phyloP scores from a whole-genome alignment of 2,797 vertebrate species.

The Eutrigla gurnardus region DNA sequence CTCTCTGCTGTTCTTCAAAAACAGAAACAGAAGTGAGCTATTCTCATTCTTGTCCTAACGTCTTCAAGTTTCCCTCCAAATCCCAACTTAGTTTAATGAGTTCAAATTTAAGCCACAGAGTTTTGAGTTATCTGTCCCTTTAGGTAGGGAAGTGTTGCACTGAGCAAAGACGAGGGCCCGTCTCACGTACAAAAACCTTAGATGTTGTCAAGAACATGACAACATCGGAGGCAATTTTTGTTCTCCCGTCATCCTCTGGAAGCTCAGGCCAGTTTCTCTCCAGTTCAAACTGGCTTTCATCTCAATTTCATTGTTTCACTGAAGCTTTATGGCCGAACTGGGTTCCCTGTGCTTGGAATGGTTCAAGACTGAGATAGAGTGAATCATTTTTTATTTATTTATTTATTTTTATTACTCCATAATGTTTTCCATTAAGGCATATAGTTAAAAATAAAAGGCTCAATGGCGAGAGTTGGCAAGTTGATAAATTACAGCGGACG shows the following conservation, averaged over 20 bases:
- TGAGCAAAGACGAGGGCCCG: slow-evolving; percentile 16
- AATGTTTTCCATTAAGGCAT: slow-evolving; percentile 26
- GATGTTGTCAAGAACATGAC: no score
- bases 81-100: slow-evolving; percentile 14
- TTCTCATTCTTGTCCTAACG: slow-evolving; percentile 3
- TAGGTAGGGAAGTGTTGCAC: slow-evolving; percentile 29
- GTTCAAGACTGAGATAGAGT: slow-evolving; percentile 23
- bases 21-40: slow-evolving; percentile 15
- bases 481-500: slow-evolving; percentile 47
- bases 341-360: slow-evolving; percentile 9
- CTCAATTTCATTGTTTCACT: slow-evolving; percentile 47
- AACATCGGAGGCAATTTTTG: slow-evolving; percentile 8
- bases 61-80: slow-evolving; percentile 34
- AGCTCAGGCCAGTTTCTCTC: slow-evolving; percentile 18
- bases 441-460: slow-evolving; percentile 36
- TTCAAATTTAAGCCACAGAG: slow-evolving; percentile 6
- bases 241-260: slow-evolving; percentile 6
- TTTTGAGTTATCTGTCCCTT: slow-evolving; percentile 24
- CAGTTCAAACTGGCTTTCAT: slow-evolving; percentile 41
- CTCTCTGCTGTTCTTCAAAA: slow-evolving; percentile 43
- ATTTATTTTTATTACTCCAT: slow-evolving; percentile 15
- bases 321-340: slow-evolving; percentile 34
- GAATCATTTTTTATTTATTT: slow-evolving; percentile 13
- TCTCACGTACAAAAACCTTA: not conserved
- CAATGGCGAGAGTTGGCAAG: slow-evolving; percentile 44